Conservation (phyloP, 2,797 vertebrate species). For the Halcyon leucocephala region DNA sequence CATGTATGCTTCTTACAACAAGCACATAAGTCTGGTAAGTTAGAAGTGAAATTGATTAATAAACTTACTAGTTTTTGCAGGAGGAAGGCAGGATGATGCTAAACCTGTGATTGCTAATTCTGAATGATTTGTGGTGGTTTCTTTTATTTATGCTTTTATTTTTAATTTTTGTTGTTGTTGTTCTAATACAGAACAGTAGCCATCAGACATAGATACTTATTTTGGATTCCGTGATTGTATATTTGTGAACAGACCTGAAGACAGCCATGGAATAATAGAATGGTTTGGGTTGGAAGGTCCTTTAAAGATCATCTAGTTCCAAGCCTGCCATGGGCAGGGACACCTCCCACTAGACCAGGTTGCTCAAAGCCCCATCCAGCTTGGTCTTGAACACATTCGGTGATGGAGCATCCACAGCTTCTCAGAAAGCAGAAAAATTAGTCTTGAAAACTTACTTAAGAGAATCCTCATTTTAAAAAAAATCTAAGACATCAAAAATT, state of each 20-base stretch:
- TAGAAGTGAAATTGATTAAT: not conserved
- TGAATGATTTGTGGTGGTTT: not conserved
- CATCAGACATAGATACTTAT: not conserved
- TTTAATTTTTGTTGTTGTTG: not conserved
- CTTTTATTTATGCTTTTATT: too few relatives aligned
- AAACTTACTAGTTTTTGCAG: not conserved
- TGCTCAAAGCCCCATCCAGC: too few relatives aligned
- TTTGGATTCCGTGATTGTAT: not conserved
- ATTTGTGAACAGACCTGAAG: not conserved
- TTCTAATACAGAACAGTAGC: not conserved
- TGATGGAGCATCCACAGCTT: too few relatives aligned
- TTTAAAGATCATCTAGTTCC: too few relatives aligned
- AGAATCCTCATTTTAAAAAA: not conserved
- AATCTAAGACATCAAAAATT: rapidly evolving
- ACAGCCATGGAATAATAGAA: not conserved
- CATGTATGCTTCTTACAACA: constrained; percentile 97
- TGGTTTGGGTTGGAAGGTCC: too few relatives aligned
- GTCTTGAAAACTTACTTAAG: not conserved
- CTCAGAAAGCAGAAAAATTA: not conserved
- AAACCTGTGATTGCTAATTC: not conserved
- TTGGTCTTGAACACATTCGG: too few relatives aligned
- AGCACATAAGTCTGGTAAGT: constrained; percentile 94
- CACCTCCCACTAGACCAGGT: too few relatives aligned
- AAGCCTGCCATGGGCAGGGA: too few relatives aligned
- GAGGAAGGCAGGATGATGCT: not conserved